Evolutionary conservation across 2,888 invertebrate genomes (phyloP), one percentile per base, ranked within the genome.

Genomic region (Cotesia congregata): DNA sequence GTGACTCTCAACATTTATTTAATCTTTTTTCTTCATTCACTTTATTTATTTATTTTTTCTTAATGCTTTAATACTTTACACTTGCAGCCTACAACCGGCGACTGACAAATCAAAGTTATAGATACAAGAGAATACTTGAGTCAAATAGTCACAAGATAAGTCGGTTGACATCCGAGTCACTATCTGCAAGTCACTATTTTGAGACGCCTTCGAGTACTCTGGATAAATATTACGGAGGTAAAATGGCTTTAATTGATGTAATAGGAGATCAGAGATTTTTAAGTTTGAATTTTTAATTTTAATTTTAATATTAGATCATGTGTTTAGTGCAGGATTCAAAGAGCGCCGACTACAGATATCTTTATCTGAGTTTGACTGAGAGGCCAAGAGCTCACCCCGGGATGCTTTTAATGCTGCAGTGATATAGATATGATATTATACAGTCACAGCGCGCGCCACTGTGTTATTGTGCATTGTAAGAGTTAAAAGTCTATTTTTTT

Each of bases 401-500:
- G 86, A 83, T 81, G 85, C 82, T 81, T 82, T 78, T 79, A 82
- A 83, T 83, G 83, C 85, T 83, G 9, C 50, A 50, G 50, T 50
- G 9, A 12, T 7, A 81, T 75, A 80, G 72, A 78, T 74, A 72
- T 77, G 75, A 80, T 78, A 77, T 71, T 77, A 4, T 30, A 75
- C 77, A 62, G 12, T 50, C 6, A 83, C 83, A 84, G 83, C 82
- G 82, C 82, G 79, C 82, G 78, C 80, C 84, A 85, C 86, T 86
- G 86, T 85, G 80, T 85, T 84, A 86, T 86, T 86, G 86, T 86
- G 84, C 86, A 84, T 86, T 85, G 85, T 86, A 83, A 74, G 61
- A 40, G 20, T 59, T 68, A 41, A 40, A 30, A 30, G 30, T 60
- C 62, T 7, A 15, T 65, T 67, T 67, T 75, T 59, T 60, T 60